Percentiles rank a stretch among this genome's conserved stretches.
Conservation (phyloP, 2,888 invertebrate genomes). For the Ferdinandea cuprea region DNA sequence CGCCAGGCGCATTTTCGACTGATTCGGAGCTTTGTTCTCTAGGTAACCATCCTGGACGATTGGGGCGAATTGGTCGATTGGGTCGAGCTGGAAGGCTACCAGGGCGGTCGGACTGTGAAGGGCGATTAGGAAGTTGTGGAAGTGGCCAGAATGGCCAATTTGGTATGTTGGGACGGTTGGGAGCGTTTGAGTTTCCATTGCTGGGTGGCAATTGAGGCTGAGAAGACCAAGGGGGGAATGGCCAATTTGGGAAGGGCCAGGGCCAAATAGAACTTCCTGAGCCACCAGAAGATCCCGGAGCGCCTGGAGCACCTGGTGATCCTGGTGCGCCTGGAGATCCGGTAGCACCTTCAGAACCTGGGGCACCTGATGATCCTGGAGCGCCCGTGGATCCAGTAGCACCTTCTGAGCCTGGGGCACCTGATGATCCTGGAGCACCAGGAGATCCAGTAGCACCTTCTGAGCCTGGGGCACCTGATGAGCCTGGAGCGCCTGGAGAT, state of each 20-base stretch:
- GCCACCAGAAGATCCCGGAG: background rate
- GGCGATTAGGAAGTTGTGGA: background rate
- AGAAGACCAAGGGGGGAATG: background rate
- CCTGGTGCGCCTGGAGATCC: background rate
- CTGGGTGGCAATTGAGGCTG: background rate
- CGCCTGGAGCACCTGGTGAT: background rate
- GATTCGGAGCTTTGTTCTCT: background rate
- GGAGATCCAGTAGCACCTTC: too few species aligned
- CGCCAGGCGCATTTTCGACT: background rate
- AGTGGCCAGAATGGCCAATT: conserved; percentile 23
- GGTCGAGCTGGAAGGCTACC: background rate
- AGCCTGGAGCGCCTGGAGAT: background rate
- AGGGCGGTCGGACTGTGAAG: background rate
- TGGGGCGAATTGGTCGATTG: background rate
- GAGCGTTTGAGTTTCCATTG: background rate
- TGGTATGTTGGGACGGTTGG: conserved; percentile 15
- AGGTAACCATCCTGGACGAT: background rate
- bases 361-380: background rate
- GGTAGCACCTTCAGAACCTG: background rate
- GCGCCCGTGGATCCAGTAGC: too few species aligned
- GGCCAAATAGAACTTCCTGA: background rate
- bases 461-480: background rate
- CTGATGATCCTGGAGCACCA: too few species aligned
- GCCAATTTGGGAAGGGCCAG: background rate
- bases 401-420: too few species aligned